Base-by-base conservation (phyloP, 2,888 invertebrate species). In the Tyria jacobaeae region DNA sequence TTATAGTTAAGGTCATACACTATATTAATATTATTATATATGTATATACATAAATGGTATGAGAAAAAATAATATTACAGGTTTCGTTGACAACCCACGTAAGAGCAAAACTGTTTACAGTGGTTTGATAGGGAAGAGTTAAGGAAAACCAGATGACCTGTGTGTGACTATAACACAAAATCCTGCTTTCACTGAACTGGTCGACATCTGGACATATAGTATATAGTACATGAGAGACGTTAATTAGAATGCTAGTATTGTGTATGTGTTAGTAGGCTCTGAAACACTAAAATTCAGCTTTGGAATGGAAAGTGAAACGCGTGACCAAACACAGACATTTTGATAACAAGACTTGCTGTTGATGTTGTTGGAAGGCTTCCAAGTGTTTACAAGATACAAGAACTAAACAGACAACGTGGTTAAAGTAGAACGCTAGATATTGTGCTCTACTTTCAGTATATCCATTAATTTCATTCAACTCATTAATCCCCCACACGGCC, bases 381-480 rank as follows among this genome's bases (percentile, higher is more conserved):
- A 44, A 44, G 21, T 21, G 21, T 21, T 3, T 21, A 12, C 21
- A 44, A 21, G 21, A 44, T 21, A 21, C 21, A 21, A 44, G 21
- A 44, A n/a, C n/a, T n/a, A 21, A 21, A 6, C 41, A 17, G 1
- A 9, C 44, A 44, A 1, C 27, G 25, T 21, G 12, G 21, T 55
- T 21, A 15, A 55, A 55, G 34, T 55, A 14, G 21, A 44, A 27
- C 3, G 34, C 34, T 50, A 47, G 14, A 47, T n/a, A 47, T n/a
- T 53, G 34, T 44, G 51, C 57, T 58, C 64, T 37, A 61, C 48
- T 63, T 54, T 53, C 37, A 27, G 51, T 64, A 57, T 37, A 55
- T 48, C 60, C 70, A 75, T 76, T 72, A 60, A 70, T 70, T 57
- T 78, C 64, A 73, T 76, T 70, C 73, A 76, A 75, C 51, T 75